These are phyloP conservation scores for Apis dorsata DNA, from an alignment of 1,140 invertebrate genomes.

Conservation along the genomic window DNA sequence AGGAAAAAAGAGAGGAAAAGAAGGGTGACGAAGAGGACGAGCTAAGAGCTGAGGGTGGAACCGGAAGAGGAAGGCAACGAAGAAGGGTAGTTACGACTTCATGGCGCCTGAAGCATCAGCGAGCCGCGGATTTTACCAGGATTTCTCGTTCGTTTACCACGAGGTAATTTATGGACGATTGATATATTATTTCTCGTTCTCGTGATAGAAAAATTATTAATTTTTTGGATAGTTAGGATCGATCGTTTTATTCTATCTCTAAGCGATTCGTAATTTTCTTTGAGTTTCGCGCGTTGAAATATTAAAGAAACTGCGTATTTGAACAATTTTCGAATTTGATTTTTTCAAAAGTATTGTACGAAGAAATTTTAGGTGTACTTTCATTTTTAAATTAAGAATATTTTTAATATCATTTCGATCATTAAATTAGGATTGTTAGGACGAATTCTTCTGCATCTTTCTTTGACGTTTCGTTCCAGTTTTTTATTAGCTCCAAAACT, in stretches of 20 bases:
- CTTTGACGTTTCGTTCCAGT: too few species aligned
- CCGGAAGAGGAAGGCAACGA: slow-evolving; percentile 26
- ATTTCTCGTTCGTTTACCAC: not conserved
- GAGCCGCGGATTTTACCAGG: not conserved
- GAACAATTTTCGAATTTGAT: too few species aligned
- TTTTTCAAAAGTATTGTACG: too few species aligned
- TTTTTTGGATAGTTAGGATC: not conserved
- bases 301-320: too few species aligned
- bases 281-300: not conserved
- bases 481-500: too few species aligned
- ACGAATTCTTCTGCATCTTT: too few species aligned
- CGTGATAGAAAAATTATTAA: not conserved
- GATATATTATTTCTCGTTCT: slow-evolving; percentile 7
- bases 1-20: not conserved
- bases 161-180: slow-evolving; percentile 1
- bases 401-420: too few species aligned
- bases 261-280: too few species aligned
- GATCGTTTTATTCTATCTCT: not conserved
- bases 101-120: slow-evolving; percentile 45
- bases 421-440: too few species aligned
- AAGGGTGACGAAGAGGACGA: not conserved
- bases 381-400: too few species aligned
- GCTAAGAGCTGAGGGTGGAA: slow-evolving; percentile 36
- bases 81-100: slow-evolving; percentile 39
- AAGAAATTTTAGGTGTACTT: too few species aligned